Conservation (phyloP, 53 echinoderm and acorn worm genomes). For the Patiria pectinifera region DNA sequence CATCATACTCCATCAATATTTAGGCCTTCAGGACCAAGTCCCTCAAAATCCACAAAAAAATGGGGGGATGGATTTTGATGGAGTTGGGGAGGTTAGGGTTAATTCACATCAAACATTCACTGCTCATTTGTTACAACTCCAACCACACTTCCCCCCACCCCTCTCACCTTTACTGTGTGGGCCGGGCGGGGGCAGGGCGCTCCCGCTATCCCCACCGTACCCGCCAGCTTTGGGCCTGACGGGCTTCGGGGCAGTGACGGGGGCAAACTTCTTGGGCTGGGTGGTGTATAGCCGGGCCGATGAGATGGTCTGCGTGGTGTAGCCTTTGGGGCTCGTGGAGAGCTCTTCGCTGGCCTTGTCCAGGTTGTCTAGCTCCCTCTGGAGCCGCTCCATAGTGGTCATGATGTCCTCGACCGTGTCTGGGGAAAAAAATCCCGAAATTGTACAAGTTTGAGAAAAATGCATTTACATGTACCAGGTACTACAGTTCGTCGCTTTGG, state of each 20-base stretch:
- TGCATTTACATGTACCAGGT: too few relatives aligned
- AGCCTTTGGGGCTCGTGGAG: constrained; percentile 22
- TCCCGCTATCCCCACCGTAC: constrained; percentile 19
- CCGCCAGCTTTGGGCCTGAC: constrained; percentile 51
- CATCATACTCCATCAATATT: too few relatives aligned
- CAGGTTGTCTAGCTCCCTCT: constrained; percentile 74
- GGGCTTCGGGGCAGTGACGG: constrained; percentile 75
- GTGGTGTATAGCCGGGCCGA: constrained; percentile 62
- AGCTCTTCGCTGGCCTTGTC: constrained; percentile 64
- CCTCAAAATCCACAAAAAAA: too few relatives aligned
- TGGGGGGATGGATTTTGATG: too few relatives aligned
- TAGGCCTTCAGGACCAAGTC: too few relatives aligned
- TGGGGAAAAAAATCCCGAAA: background rate
- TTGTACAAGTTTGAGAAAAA: too few relatives aligned
- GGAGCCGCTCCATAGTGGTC: constrained; percentile 74
- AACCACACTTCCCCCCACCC: background rate
- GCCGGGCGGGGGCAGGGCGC: constrained; percentile 68
- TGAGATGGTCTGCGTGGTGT: constrained; percentile 68
- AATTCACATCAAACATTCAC: background rate
- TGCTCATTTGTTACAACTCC: background rate
- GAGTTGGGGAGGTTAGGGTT: too few relatives aligned
- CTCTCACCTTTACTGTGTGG: constrained; percentile 65
- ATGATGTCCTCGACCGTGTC: constrained; percentile 55
- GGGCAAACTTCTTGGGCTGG: constrained; percentile 77
- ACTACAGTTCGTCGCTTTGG: too few relatives aligned